phyloP scores from a whole-genome alignment of 1,140 invertebrate species.

The Drosophila elegans region DNA sequence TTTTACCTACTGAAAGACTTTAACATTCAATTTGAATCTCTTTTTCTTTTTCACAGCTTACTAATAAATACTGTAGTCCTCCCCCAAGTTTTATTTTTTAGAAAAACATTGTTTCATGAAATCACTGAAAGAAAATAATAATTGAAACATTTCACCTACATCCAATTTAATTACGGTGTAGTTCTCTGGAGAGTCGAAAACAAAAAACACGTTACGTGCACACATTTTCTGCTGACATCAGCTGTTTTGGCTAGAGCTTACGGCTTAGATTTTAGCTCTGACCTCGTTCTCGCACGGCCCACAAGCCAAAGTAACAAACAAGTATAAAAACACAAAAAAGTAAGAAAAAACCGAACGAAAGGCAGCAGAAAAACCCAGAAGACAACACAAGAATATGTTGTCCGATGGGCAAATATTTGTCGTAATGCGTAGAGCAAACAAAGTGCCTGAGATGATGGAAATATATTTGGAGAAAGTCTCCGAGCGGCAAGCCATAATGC shows the following conservation, averaged over 20 bases:
- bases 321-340: slow-evolving; percentile 26
- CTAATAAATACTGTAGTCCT: too few species aligned
- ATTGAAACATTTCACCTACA: too few species aligned
- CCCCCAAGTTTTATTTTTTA: too few species aligned
- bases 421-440: slow-evolving; percentile 54
- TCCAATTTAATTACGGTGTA: slow-evolving; percentile 1
- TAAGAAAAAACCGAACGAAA: slow-evolving; percentile 3
- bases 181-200: slow-evolving; percentile 5
- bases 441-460: slow-evolving; percentile 40
- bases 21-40: too few species aligned
- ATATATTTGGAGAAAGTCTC: slow-evolving; percentile 46
- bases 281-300: slow-evolving; percentile 42
- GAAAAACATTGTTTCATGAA: too few species aligned
- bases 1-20: too few species aligned
- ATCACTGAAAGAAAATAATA: too few species aligned
- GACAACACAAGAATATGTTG: slow-evolving; percentile 56
- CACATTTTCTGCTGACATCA: slow-evolving; percentile 61
- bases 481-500: slow-evolving; percentile 34
- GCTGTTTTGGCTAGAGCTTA: slow-evolving; percentile 54
- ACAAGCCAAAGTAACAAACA: slow-evolving; percentile 50
- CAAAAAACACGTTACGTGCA: slow-evolving; percentile 40
- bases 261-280: slow-evolving; percentile 59
- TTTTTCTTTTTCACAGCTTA: too few species aligned
- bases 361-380: slow-evolving; percentile 24
- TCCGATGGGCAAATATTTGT: slow-evolving; percentile 61